Percentiles rank a stretch among this genome's conserved stretches.
Evolutionary conservation across 2,113 vertebrate genomes (phyloP).

Genomic region (Himantopus leucocephalus): DNA sequence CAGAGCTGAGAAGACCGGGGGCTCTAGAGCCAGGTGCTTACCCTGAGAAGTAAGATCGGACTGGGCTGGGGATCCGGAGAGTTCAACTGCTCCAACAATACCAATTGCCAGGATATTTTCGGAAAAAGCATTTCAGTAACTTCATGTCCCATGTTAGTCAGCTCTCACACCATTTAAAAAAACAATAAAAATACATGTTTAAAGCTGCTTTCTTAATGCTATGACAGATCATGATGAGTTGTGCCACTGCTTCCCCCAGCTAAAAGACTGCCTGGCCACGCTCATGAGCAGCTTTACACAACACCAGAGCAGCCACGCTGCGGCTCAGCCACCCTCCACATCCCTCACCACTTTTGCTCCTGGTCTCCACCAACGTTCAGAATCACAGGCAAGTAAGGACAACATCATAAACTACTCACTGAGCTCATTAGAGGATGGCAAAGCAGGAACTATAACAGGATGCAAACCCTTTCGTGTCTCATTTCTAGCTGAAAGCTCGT

Average conservation of each 20-base stretch:
- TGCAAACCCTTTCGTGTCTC: neutral
- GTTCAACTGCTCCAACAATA: neutral
- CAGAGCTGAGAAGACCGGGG: neutral
- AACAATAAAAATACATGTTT: accelerated
- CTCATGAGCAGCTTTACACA: neutral
- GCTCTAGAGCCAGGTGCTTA: neutral
- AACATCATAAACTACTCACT: neutral
- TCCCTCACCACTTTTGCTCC: neutral
- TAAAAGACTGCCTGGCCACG: neutral
- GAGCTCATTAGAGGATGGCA: constrained; percentile 18
- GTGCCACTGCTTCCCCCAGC: neutral
- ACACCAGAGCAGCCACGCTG: neutral
- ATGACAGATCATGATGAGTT: neutral
- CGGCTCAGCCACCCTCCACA: neutral
- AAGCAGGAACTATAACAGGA: constrained; percentile 10
- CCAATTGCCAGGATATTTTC: neutral
- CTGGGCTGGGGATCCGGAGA: neutral
- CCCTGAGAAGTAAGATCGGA: neutral
- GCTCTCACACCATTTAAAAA: neutral
- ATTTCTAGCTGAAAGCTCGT: neutral
- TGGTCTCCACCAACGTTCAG: neutral
- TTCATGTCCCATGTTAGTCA: neutral
- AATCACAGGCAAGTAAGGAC: neutral
- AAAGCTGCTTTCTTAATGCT: neutral
- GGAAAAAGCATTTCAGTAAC: neutral